A percentile compares a stretch with the other conserved stretches of the same genome.
Conservation (phyloP, 2,888 invertebrate genomes). For the Napeogenes inachia region DNA sequence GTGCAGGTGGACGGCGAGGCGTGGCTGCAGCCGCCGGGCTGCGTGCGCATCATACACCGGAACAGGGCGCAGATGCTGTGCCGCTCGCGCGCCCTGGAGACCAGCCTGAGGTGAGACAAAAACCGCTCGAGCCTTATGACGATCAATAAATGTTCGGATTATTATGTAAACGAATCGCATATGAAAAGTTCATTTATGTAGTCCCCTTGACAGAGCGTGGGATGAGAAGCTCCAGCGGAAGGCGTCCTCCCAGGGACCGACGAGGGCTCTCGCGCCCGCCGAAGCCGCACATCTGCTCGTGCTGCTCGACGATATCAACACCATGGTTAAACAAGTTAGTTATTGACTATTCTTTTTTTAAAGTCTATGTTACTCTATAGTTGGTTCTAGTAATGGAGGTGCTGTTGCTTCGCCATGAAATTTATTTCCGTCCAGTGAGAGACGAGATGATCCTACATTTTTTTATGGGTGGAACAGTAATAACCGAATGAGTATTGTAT, state of each 20-base stretch:
- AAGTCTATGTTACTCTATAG: no score
- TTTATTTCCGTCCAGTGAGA: no score
- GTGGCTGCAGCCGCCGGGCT: slow-evolving; percentile 98
- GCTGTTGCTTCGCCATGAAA: no score
- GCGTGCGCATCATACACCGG: slow-evolving; percentile 96
- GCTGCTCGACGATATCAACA: slow-evolving; percentile 89
- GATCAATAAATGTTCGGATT: not conserved
- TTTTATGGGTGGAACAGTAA: no score
- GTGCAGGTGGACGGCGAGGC: slow-evolving; percentile 99
- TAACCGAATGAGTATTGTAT: no score
- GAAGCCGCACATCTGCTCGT: slow-evolving; percentile 84
- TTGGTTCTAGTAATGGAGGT: no score
- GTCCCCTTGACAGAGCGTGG: slow-evolving; percentile 54
- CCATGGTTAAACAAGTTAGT: slow-evolving; percentile 90
- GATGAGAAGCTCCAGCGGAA: slow-evolving; percentile 71
- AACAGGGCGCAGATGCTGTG: slow-evolving; percentile 98
- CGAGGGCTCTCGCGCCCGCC: slow-evolving; percentile 70
- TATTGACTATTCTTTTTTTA: no score
- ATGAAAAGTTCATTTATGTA: slow-evolving; percentile 4
- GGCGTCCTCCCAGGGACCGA: slow-evolving; percentile 45
- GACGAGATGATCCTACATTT: no score
- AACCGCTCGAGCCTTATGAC: not conserved
- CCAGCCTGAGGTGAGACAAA: slow-evolving; percentile 82
- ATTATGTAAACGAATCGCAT: not conserved
- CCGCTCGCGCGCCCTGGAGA: slow-evolving; percentile 92